Evolutionary conservation across 2,797 vertebrate species (phyloP), one percentile per base, ranked within the genome.

Genomic region (Acrossocheilus wenchowensis): DNA sequence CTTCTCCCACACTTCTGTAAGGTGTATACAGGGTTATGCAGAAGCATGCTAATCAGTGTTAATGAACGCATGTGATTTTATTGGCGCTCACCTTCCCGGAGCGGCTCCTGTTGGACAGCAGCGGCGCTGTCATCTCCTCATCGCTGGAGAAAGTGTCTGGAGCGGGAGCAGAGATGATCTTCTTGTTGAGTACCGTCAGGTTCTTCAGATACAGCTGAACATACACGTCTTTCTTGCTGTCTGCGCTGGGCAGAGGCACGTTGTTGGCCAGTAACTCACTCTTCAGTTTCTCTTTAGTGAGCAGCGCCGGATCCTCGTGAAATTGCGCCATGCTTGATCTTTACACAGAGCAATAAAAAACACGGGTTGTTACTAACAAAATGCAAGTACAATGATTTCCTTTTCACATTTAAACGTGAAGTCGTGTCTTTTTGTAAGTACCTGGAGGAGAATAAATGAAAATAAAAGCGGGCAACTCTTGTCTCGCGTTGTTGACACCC

Each of bases 221-320:
- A 43, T 97, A 99, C 14, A 98, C 98, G 90, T 99, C 97, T 82
- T 99, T 98, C 80, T 94, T 96, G 83, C 97, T 97, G 92, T 98
- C 97, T 5, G 97, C 97, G 87, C 93, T 93, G 68, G 98, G 98
- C 0, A 99, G 96, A 89, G 95, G 94, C 87, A 99, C 97, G 77
- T 96, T 96, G 94, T 99, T 93, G 8, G 97, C 97, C 75, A 97
- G 89, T 85, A 99, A 94, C 94, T 98, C 98, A 86, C 92, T 98
- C 93, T 98, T 98, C 77, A 99, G 96, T 94, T 97, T 96, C 79
- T 99, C 98, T 90, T 99, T 99, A 48, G 98, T 99, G 89, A 99
- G 96, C 90, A 96, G 93, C 54, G 97, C 96, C 57, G 98, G 98
- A 93, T 99, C 97, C 75, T 97, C 95, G 89, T 96, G 92, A 91